Percentiles rank a stretch among this genome's conserved stretches.
These are phyloP conservation scores for Antheraea mylitta DNA, from an alignment of 1,140 invertebrate genomes.

Conservation along the genomic window DNA sequence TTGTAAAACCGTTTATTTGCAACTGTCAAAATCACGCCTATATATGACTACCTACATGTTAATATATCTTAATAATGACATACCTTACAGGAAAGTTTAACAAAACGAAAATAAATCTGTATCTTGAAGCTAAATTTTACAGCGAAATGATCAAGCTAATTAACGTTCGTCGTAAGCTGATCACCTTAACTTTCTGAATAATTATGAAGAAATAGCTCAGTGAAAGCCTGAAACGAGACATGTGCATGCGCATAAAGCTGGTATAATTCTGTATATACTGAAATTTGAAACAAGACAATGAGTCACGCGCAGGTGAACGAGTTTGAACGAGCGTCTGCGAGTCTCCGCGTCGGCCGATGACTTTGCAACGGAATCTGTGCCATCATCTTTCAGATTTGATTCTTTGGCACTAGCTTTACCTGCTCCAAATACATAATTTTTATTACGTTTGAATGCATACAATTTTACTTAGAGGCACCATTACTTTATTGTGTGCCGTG, in stretches of 20 bases:
- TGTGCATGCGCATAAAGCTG: neutral
- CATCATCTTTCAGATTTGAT: constrained; percentile 2
- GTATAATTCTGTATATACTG: neutral
- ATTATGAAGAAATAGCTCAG: constrained; percentile 1
- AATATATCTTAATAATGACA: too few species aligned
- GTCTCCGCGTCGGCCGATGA: constrained; percentile 16
- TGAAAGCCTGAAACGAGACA: constrained; percentile 3
- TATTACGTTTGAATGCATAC: too few species aligned
- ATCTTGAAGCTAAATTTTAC: neutral
- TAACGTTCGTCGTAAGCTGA: neutral
- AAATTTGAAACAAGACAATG: constrained; percentile 2
- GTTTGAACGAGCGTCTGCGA: constrained; percentile 17
- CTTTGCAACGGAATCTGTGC: constrained; percentile 12
- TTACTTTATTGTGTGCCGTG: too few species aligned
- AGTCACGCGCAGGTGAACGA: constrained; percentile 10
- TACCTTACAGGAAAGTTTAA: neutral
- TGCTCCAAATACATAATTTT: neutral
- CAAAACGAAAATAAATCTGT: neutral
- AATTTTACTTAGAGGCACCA: too few species aligned
- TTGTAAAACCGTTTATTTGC: too few species aligned
- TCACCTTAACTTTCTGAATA: neutral
- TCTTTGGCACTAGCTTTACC: neutral
- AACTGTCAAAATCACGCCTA: too few species aligned
- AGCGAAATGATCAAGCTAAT: neutral
- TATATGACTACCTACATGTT: too few species aligned